These are phyloP conservation scores for Argyresthia albistria DNA, from an alignment of 2,888 invertebrate species.

Conservation along the genomic window DNA sequence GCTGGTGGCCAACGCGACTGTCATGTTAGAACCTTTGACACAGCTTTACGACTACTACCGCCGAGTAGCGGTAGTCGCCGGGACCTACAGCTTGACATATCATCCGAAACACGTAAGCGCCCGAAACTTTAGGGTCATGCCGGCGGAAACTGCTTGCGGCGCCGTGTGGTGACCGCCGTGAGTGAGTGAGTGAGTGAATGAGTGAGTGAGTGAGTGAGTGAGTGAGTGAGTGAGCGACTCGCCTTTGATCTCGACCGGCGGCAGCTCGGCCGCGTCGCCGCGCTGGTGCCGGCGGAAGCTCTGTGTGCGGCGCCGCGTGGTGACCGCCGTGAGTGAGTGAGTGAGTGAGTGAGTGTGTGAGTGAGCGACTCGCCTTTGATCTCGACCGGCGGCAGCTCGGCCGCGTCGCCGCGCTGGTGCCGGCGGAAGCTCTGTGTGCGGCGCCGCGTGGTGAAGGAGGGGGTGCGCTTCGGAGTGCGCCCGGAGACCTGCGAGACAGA, in stretches of 20 bases:
- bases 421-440: conserved; percentile 90
- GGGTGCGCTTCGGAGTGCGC: conserved; percentile 92
- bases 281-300: conserved; percentile 85
- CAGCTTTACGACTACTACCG: too few relatives aligned
- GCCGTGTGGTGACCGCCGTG: conserved; percentile 90
- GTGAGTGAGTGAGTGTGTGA: too few relatives aligned
- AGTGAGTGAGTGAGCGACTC: conserved; percentile 12
- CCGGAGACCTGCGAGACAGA: conserved; percentile 71
- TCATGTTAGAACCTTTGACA: too few relatives aligned
- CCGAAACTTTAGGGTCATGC: too few relatives aligned
- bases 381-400: conserved; percentile 89
- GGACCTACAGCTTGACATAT: too few relatives aligned
- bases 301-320: conserved; percentile 89
- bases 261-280: conserved; percentile 75
- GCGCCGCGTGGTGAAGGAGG: conserved; percentile 94
- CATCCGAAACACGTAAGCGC: too few relatives aligned
- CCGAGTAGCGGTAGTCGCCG: too few relatives aligned
- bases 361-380: conserved; percentile 78
- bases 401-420: conserved; percentile 73
- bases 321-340: conserved; percentile 75
- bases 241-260: conserved; percentile 94
- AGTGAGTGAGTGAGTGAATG: too few relatives aligned
- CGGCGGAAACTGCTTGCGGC: conserved; percentile 90
- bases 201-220: too few relatives aligned
- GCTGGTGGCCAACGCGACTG: too few relatives aligned